Base-by-base conservation (phyloP, 2,888 invertebrate species). In the Coelinius sp. region DNA sequence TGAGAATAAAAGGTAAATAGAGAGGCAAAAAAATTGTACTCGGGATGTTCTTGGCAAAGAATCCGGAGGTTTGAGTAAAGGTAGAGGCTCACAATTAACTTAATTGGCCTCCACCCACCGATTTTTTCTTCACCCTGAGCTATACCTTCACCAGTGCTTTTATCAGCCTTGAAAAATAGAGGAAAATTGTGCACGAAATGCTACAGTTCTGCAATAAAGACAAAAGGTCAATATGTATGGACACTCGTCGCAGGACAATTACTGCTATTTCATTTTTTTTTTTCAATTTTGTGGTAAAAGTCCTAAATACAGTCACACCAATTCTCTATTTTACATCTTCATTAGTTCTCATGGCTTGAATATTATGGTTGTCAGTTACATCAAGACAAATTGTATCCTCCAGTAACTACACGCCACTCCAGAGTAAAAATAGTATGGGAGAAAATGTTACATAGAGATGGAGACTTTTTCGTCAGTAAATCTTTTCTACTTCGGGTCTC, bases 21-120 rank as follows among this genome's bases (percentile, higher is more conserved):
- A 63, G 24, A n/a, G 41, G 20, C 24, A 41, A 17, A 63, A 14
- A 14, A 63, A 4, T 22, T 53, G n/a, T 31, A 56, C 14, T 27
- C n/a, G 25, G 56, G 31, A 63, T 44, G 44, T 41, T 62, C 49
- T 46, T 69, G 49, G 62, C 59, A 59, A 63, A 62, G 56, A 71
- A 24, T 71, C 12, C 17, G 27, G 63, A 64, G 44, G 38, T 53
- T 12, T 25, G 38, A 46, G 27, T 38, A 41, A 71, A 38, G 62
- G 63, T 38, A 70, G 46, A 22, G 65, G 22, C 62, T 27, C 56
- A 71, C 71, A 71, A 71, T 71, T 71, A 71, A 71, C 66, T 66
- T 71, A 71, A 71, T 71, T 71, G 71, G 59, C 62, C 38, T 49
- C 46, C 25, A 46, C 44, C 25, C 67, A 17, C 56, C 20, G 12